Evolutionary conservation across 1,140 invertebrate species (phyloP), one percentile per base, ranked within the genome.

Genomic region (Teleogryllus occipitalis): DNA sequence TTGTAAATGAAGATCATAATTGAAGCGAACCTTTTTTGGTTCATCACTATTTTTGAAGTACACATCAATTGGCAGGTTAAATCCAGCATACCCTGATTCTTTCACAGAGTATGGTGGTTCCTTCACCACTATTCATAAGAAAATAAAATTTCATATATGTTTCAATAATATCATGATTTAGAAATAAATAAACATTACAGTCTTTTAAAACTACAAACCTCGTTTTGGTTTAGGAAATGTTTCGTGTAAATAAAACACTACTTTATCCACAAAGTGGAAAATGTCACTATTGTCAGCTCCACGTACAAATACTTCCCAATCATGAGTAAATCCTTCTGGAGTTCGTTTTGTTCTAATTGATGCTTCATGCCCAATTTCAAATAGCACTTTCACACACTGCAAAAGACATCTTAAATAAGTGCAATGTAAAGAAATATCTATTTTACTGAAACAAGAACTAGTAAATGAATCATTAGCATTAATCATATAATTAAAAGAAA

Each of bases 271-370:
- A 89, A 95, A 98, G 84, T 95, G 90, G 82, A 95, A 91, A 82
- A 98, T 97, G 83, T 95, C 92, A 81, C 91, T 90, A 81, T 93
- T 92, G 83, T 97, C 94, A 82, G 91, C 90, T 80, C 96, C 96
- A 82, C 93, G 89, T 7, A 99, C 95, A 89, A 95, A 98, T n/a
- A 98, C 92, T 86, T 96, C 95, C 97, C 97, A 99, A 85, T 98
- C 97, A 88, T 99, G 97, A 82, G 97, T 98, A 84, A 95, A 98
- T 18, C 95, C 96, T 86, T 97, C 93, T 21, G 91, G 89, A 10
- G 95, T 96, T 81, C 89, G 90, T 84, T 94, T 93, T 21, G 90
- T 90, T 83, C 93, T 91, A 81, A 97, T 87, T 76, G 90, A 90
- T 81, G 97, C 95, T 84, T 92, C 90, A 86, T 99, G 97, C 54